These are phyloP conservation scores for Tragelaphus scriptus DNA, from an alignment of 2,113 vertebrate genomes.

Conservation along the genomic window DNA sequence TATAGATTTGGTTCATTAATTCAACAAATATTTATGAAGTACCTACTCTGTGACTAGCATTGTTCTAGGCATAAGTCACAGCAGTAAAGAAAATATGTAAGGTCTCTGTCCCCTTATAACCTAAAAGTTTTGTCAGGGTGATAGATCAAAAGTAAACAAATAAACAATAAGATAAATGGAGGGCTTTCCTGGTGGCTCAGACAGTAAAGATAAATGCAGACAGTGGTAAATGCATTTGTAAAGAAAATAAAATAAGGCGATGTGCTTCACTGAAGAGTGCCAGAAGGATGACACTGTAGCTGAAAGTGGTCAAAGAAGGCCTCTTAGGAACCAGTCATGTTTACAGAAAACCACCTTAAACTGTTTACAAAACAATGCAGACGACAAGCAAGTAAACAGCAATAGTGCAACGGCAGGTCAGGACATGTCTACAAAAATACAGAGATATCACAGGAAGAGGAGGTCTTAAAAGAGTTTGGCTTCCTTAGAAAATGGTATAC, in stretches of 20 bases:
- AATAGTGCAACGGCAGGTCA: background rate
- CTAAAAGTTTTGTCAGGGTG: background rate
- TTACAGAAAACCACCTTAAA: background rate
- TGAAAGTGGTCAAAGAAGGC: background rate
- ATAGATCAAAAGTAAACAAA: background rate
- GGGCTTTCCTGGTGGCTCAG: background rate
- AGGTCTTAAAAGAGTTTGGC: background rate
- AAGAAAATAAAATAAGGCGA: background rate
- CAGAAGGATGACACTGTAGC: background rate
- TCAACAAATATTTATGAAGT: background rate
- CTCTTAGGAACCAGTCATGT: background rate
- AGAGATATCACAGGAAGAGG: background rate
- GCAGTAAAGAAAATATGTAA: background rate
- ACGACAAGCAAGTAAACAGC: background rate
- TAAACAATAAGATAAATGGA: background rate
- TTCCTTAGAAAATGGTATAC: background rate
- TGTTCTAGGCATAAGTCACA: background rate
- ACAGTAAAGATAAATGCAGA: background rate
- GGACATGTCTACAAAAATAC: background rate
- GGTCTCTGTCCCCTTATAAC: background rate
- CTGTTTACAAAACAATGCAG: background rate
- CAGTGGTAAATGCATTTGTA: background rate
- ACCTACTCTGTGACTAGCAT: background rate
- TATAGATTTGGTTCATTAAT: background rate
- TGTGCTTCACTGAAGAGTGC: background rate